These are phyloP conservation scores for Pelmatolapia mariae DNA, from an alignment of 2,113 vertebrate species.

Conservation along the genomic window DNA sequence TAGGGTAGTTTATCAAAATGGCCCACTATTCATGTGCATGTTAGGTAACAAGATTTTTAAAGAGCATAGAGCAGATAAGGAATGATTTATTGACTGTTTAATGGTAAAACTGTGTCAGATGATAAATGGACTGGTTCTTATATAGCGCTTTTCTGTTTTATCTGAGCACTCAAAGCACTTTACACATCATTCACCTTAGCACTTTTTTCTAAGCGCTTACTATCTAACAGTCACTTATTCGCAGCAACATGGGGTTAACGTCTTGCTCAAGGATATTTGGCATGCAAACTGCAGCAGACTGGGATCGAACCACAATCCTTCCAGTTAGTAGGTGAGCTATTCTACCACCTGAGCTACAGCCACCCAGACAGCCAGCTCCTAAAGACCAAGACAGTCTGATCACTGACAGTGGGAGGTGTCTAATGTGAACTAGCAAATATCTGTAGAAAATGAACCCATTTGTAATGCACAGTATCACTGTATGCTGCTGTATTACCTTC, in stretches of 20 bases:
- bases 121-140: neutral
- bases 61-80: neutral
- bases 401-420: accelerated
- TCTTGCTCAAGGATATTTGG: neutral
- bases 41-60: neutral
- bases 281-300: neutral
- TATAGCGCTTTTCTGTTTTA: accelerated
- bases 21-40: neutral
- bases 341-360: neutral
- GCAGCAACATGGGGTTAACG: neutral
- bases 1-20: neutral
- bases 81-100: neutral
- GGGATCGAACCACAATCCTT: neutral
- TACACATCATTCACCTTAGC: neutral
- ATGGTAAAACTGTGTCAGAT: neutral
- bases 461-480: neutral
- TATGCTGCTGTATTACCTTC: conserved; percentile 44
- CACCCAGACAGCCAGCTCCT: accelerated
- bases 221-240: neutral
- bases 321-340: neutral
- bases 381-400: neutral
- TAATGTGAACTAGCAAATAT: neutral
- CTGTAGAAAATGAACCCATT: neutral
- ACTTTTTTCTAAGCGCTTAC: neutral
- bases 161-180: neutral